Conservation (phyloP, 2,113 vertebrate species). For the Pomatostomus ruficeps region DNA sequence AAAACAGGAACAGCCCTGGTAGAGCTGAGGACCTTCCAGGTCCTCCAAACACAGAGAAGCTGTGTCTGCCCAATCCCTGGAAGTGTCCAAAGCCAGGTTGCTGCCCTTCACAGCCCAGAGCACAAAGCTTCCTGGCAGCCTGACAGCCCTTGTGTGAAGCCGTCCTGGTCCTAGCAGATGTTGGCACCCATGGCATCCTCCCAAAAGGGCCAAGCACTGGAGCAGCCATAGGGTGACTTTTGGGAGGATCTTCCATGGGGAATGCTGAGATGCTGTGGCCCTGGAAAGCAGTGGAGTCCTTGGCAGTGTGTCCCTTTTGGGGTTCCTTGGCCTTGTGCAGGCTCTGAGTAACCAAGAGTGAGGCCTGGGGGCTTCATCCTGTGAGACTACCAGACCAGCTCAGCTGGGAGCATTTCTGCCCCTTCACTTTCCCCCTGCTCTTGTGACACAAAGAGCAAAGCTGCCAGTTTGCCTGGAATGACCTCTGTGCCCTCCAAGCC, state of each 20-base stretch:
- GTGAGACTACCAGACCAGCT: neutral
- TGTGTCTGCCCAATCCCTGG: too few species aligned
- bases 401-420: neutral
- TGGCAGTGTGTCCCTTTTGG: neutral
- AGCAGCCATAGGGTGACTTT: neutral
- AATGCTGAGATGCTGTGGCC: neutral
- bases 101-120: too few species aligned
- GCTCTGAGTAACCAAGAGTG: accelerated
- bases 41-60: too few species aligned
- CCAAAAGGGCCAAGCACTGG: accelerated
- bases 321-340: neutral
- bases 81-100: too few species aligned
- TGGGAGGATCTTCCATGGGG: neutral
- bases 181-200: accelerated
- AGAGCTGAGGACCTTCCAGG: too few species aligned
- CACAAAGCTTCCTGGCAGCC: too few species aligned
- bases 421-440: neutral
- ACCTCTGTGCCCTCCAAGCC: conserved; percentile 40
- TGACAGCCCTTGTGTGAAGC: too few species aligned
- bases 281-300: accelerated
- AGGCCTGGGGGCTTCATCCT: neutral
- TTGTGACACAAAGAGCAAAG: conserved; percentile 37
- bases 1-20: too few species aligned
- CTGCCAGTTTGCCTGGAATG: conserved; percentile 29
- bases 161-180: too few species aligned